Conservation (phyloP, 2,888 invertebrate genomes). For the Branchipolynoe longqiensis region DNA sequence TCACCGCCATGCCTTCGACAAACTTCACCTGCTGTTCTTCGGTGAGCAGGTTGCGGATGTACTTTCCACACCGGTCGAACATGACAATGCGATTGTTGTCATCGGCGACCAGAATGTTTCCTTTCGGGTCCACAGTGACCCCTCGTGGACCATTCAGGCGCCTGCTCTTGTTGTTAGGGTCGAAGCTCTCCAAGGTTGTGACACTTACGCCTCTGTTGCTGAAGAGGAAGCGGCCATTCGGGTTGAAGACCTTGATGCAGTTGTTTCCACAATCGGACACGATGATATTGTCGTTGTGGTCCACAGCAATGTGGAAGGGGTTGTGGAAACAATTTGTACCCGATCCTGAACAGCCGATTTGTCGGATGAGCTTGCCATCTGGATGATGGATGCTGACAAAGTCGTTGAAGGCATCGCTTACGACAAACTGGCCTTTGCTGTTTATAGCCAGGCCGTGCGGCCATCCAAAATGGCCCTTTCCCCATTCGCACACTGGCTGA, state of each 20-base stretch:
- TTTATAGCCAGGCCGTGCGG: conserved; percentile 85
- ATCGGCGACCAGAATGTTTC: conserved; percentile 98
- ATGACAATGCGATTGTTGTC: conserved; percentile 66
- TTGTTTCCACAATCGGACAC: conserved; percentile 99
- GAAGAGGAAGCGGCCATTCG: conserved; percentile 60
- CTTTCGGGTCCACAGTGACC: conserved; percentile 98
- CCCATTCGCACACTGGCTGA: conserved; percentile 64
- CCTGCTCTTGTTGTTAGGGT: conserved; percentile 1
- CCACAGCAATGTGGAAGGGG: conserved; percentile 98
- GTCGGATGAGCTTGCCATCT: conserved; percentile 93
- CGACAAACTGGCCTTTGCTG: conserved; percentile 97
- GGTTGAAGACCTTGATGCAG: conserved; percentile 88
- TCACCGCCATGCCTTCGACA: conserved; percentile 64
- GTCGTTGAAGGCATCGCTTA: conserved; percentile 97
- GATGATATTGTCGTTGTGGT: conserved; percentile 94
- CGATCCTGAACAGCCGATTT: conserved; percentile 95
- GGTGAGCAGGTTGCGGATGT: conserved; percentile 64
- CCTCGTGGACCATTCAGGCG: conserved; percentile 98
- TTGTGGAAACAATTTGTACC: conserved; percentile 97
- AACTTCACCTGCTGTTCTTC: conserved; percentile 67
- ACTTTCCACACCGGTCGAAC: conserved; percentile 64
- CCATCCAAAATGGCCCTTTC: conserved; percentile 69
- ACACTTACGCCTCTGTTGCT: conserved; percentile 55
- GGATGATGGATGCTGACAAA: conserved; percentile 95
- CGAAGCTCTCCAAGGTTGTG: conserved; percentile 20